These are phyloP conservation scores for Pleuronectes platessa DNA, from an alignment of 2,113 vertebrate genomes.

Conservation along the genomic window DNA sequence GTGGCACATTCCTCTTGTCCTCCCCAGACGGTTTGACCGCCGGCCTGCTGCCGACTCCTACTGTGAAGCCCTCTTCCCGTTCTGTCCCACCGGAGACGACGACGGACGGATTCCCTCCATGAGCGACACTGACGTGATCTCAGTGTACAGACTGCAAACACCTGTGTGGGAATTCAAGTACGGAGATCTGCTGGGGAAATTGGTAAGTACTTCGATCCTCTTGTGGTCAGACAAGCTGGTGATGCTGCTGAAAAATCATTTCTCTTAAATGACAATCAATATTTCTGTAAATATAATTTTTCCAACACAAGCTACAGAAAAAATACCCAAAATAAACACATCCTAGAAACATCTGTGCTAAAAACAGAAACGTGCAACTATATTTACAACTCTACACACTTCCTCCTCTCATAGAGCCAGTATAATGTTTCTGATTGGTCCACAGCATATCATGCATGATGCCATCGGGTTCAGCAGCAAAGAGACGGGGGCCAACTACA, in stretches of 20 bases:
- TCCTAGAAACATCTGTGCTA: too few species aligned
- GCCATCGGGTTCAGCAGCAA: constrained; percentile 92
- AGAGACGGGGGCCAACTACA: constrained; percentile 88
- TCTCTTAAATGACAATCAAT: too few species aligned
- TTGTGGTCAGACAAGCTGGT: not conserved
- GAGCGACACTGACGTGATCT: constrained; percentile 87
- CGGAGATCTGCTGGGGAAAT: constrained; percentile 89
- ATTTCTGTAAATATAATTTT: too few species aligned
- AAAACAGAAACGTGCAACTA: not conserved
- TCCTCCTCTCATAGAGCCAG: not conserved
- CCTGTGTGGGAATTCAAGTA: constrained; percentile 99
- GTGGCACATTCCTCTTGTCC: not conserved
- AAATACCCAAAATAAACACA: too few species aligned
- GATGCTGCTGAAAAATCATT: not conserved
- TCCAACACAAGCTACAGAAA: too few species aligned
- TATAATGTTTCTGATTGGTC: not conserved
- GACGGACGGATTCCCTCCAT: constrained; percentile 84
- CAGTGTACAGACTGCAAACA: constrained; percentile 92
- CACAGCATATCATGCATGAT: constrained; percentile 97
- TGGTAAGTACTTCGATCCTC: constrained; percentile 81
- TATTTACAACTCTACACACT: not conserved
- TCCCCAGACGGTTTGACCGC: constrained; percentile 88
- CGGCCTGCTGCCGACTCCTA: constrained; percentile 90
- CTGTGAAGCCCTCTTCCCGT: constrained; percentile 93
- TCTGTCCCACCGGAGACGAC: constrained; percentile 90